phyloP scores from a whole-genome alignment of 2,113 vertebrate species.

The Heliornis fulica region DNA sequence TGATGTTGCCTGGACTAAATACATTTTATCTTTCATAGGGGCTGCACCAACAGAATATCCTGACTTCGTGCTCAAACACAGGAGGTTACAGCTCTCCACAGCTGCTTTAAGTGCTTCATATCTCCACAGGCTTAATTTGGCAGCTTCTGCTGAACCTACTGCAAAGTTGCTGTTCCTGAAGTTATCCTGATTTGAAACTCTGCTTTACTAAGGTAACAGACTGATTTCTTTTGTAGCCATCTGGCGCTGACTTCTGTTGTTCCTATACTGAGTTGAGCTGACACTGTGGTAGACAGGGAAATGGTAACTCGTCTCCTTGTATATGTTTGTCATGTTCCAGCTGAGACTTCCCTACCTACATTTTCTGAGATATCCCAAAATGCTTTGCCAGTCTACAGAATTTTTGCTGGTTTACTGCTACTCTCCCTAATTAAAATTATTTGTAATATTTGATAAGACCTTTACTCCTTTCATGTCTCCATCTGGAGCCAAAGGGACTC shows the following conservation, averaged over 20 bases:
- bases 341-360: neutral
- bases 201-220: neutral
- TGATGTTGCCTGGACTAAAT: neutral
- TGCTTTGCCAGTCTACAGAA: neutral
- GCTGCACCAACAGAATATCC: neutral
- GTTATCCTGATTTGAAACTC: neutral
- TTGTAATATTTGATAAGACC: neutral
- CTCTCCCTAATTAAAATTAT: neutral
- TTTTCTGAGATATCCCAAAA: neutral
- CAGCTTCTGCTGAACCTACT: neutral
- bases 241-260: slow-evolving; percentile 25
- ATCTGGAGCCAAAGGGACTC: neutral
- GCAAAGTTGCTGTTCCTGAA: neutral
- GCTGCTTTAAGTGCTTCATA: neutral
- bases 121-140: neutral
- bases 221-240: neutral
- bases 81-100: neutral
- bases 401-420: neutral
- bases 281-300: neutral
- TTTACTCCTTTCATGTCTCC: neutral
- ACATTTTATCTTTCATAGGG: neutral
- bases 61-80: neutral
- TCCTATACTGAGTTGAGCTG: neutral
- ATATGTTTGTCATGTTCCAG: neutral
- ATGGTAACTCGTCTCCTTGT: neutral